Base-by-base conservation (phyloP, 2,113 vertebrate species). In the Alethe diademata region DNA sequence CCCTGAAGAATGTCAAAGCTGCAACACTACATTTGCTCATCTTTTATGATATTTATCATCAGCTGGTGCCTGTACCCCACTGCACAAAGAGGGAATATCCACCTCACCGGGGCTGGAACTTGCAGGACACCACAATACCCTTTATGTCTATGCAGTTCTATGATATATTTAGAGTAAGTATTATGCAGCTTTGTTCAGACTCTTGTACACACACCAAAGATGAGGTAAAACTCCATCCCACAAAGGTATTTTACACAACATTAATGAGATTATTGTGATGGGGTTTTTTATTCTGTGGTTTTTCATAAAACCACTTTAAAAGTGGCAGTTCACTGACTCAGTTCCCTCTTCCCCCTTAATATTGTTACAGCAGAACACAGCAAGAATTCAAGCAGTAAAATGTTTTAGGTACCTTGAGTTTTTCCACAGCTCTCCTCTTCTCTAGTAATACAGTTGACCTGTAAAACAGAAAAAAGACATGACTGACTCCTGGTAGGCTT, bases 361-460 rank as follows among this genome's bases (percentile, higher is more conserved):
- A 78, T 14, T 15, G 3, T 64, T 56, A 78, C 13, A 57, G 19
- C 42, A 64, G 26, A 67, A 43, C 11, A 50, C 6, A 74, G 43
- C 13, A 86, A 83, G 42, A 90, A 92, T 66, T 83, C 72, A 86
- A n/a, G 53, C 24, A 95, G 54, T 64, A 83, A 92, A 88, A 56
- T 33, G 14, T 19, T 84, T 74, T 43, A 64, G 22, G 65, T 97
- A 97, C 96, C 96, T 97, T 82, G 86, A 88, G 69, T 82, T 96
- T 92, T 92, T 93, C 91, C 61, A 86, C 95, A 76, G 91, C 6
- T 81, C 25, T 92, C 51, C 64, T 93, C 42, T 72, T 61, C 60
- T 96, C 50, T 47, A 64, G 64, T 83, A 75, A 75, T 19, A 56
- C 16, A 71, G 81, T 5, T 84, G 90, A 97, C 91, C 97, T 97